Conservation (phyloP, 2,888 invertebrate species). For the Nymphalis urticae region DNA sequence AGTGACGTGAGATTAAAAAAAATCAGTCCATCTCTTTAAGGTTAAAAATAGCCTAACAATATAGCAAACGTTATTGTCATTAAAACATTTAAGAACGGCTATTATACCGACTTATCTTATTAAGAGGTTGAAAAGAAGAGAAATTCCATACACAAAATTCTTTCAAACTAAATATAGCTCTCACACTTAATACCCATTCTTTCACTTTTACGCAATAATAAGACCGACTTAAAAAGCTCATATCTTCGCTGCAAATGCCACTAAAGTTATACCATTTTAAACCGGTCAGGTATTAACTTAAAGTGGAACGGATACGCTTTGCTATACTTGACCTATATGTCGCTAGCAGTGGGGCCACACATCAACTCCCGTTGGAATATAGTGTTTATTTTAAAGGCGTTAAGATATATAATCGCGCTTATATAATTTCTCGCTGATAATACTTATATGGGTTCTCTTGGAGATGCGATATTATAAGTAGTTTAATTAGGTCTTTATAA, state of each 20-base stretch:
- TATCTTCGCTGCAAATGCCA: slow-evolving; percentile 27
- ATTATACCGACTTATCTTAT: not conserved
- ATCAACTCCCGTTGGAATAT: slow-evolving; percentile 10
- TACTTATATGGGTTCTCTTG: not conserved
- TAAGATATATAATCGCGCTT: slow-evolving; percentile 3
- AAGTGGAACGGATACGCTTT: slow-evolving; percentile 29
- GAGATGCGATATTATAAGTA: not conserved
- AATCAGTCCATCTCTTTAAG: too few species aligned
- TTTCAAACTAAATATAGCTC: slow-evolving; percentile 22
- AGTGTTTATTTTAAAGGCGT: slow-evolving; percentile 7
- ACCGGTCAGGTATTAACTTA: slow-evolving; percentile 35
- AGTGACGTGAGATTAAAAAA: too few species aligned
- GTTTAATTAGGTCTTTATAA: not conserved
- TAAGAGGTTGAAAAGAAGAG: not conserved
- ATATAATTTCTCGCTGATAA: not conserved
- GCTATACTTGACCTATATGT: slow-evolving; percentile 33
- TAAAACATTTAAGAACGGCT: not conserved
- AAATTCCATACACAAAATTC: not conserved
- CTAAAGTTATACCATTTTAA: slow-evolving; percentile 35
- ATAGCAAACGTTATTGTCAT: not conserved
- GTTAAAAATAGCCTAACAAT: not conserved
- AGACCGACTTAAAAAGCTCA: slow-evolving; percentile 27
- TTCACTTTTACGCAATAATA: slow-evolving; percentile 25
- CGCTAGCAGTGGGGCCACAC: slow-evolving; percentile 20
- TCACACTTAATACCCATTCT: slow-evolving; percentile 13